Evolutionary conservation across 2,113 vertebrate species (phyloP).

Genomic region (Eurystomus gularis): DNA sequence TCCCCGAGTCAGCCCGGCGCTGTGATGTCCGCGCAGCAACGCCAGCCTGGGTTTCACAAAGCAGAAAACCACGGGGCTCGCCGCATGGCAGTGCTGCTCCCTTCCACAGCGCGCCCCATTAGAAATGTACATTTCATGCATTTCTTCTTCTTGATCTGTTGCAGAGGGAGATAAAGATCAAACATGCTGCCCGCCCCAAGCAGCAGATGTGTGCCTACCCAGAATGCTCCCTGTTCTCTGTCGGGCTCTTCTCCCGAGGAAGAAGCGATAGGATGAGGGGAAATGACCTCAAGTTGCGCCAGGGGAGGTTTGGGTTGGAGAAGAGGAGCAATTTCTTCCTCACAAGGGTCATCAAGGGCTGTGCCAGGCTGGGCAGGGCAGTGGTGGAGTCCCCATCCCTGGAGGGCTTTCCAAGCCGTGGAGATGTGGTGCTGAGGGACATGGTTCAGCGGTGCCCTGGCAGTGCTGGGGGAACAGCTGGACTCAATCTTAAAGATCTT

Average conservation of each 20-base stretch:
- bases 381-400: background rate
- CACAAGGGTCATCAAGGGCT: too few species aligned
- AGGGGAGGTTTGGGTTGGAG: background rate
- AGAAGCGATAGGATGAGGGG: too few species aligned
- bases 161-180: conserved; percentile 46
- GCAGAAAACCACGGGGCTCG: background rate
- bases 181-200: background rate
- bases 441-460: too few species aligned
- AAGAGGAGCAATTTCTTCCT: background rate
- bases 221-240: background rate
- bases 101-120: background rate
- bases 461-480: too few species aligned
- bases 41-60: background rate
- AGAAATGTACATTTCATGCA: background rate
- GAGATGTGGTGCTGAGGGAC: too few species aligned
- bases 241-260: too few species aligned
- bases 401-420: too few species aligned
- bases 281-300: background rate
- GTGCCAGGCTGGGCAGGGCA: background rate
- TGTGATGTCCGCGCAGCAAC: conserved; percentile 11
- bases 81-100: background rate
- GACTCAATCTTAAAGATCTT: too few species aligned
- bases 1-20: conserved; percentile 7
- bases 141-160: conserved; percentile 46
- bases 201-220: background rate